Conservation (phyloP, 2,888 invertebrate genomes). For the Tortricodes alternella region DNA sequence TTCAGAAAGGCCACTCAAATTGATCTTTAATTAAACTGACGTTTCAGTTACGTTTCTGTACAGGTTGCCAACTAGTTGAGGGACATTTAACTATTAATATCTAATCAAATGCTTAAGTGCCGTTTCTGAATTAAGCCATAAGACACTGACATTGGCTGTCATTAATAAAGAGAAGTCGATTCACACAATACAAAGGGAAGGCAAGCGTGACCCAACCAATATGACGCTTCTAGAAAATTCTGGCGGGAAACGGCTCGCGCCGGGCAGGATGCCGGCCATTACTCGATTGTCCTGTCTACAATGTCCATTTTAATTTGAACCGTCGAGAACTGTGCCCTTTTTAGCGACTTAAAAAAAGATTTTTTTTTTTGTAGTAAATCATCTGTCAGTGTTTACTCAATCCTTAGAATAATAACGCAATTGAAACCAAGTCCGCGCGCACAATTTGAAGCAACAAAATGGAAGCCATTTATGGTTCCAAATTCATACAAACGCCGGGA, state of each 20-base stretch:
- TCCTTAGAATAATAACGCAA: no score
- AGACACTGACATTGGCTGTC: neutral
- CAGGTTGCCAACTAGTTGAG: no score
- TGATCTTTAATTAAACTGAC: no score
- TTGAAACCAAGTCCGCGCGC: no score
- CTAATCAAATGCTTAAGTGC: no score
- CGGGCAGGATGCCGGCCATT: conserved; percentile 70
- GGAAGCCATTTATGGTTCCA: no score
- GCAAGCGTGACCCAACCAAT: conserved; percentile 37
- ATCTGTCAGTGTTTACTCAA: neutral
- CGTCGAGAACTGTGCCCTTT: conserved; percentile 20
- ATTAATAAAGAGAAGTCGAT: neutral
- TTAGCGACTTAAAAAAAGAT: neutral
- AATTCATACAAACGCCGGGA: no score
- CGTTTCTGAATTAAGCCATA: neutral
- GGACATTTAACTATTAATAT: no score
- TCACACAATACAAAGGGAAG: neutral
- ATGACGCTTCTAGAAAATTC: conserved; percentile 71
- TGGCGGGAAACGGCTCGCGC: conserved; percentile 60
- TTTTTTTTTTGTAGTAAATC: neutral
- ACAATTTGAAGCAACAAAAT: no score
- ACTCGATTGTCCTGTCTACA: conserved; percentile 54
- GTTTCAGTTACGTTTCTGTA: no score
- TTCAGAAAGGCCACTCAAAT: no score
- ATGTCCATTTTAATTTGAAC: conserved; percentile 14